Evolutionary conservation across 2,113 vertebrate species (phyloP), one percentile per base, ranked within the genome.

Genomic region (Microcebus tavaratra): DNA sequence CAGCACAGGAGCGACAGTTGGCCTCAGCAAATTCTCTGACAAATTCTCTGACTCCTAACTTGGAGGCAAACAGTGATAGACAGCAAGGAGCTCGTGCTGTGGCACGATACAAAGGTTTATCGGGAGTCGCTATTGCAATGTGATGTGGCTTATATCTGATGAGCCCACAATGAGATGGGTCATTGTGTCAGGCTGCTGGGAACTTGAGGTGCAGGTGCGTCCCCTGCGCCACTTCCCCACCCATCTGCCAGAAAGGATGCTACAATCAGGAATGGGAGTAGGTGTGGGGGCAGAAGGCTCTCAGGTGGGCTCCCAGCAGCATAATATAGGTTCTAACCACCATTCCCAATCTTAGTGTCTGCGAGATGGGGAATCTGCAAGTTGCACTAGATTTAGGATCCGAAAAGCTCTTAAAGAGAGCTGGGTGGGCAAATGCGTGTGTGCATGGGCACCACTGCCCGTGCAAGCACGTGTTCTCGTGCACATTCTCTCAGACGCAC

Each of bases 401-500:
- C 50, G 10, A 8, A 29, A 45, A 29, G 59, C 53, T 78, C n/a
- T 31, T 68, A 34, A 13, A 59, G 36, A 50, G 65, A 13, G 15
- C 6, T 3, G n/a, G 4, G 23, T 31, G 34, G 21, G 11, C 15
- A 21, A 29, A 8, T 7, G 42, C 0, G 6, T 72, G 39, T 15
- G 39, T 34, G 25, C 45, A 39, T 5, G 1, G n/a, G 42, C 5
- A 9, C 9, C 8, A 1, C 31, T 2, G 29, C 13, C 23, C 2
- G 31, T 25, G 23, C n/a, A 8, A 8, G n/a, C 73, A 3, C 0
- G 23, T 13, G 25, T 17, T 12, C 36, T 5, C 12, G 7, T 48
- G 42, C 3, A 3, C 6, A 0, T 21, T 5, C 3, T 14, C 4
- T 18, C 21, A 15, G 25, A 21, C 9, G 12, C n/a, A 25, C 8